phyloP scores from a whole-genome alignment of 1,140 invertebrate genomes.

The Caenorhabditis briggsae region DNA sequence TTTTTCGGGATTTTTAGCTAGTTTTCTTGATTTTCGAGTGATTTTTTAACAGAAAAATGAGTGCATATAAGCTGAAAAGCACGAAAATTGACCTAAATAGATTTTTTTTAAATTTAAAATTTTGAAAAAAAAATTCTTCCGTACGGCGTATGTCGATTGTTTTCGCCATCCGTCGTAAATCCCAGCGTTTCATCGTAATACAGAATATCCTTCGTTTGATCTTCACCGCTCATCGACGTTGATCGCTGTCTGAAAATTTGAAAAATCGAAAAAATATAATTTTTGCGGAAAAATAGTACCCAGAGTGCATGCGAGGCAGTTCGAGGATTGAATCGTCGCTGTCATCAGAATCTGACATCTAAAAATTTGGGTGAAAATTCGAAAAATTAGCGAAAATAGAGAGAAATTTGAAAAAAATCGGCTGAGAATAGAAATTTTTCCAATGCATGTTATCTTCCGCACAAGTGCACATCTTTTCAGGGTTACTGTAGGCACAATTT shows the following conservation, averaged over 20 bases:
- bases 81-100: too few species aligned
- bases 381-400: not conserved
- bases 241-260: not conserved
- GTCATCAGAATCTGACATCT: constrained; percentile 44
- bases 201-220: not conserved
- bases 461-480: not conserved
- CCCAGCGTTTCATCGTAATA: not conserved
- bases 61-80: too few species aligned
- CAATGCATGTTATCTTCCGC: not conserved
- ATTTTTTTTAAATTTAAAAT: not conserved
- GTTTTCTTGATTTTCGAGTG: not conserved
- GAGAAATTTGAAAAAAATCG: not conserved
- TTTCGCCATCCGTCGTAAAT: constrained; percentile 20
- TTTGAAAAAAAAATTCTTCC: not conserved
- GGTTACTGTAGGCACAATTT: too few species aligned
- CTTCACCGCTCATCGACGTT: not conserved
- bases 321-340: not conserved
- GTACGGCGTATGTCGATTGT: constrained; percentile 25
- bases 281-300: not conserved
- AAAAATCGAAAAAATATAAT: not conserved
- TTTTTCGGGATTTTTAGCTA: not conserved
- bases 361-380: not conserved
- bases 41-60: too few species aligned
- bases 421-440: not conserved
- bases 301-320: not conserved